Evolutionary conservation across 2,797 vertebrate genomes (phyloP).

Genomic region (Notoglanidium macrostoma): DNA sequence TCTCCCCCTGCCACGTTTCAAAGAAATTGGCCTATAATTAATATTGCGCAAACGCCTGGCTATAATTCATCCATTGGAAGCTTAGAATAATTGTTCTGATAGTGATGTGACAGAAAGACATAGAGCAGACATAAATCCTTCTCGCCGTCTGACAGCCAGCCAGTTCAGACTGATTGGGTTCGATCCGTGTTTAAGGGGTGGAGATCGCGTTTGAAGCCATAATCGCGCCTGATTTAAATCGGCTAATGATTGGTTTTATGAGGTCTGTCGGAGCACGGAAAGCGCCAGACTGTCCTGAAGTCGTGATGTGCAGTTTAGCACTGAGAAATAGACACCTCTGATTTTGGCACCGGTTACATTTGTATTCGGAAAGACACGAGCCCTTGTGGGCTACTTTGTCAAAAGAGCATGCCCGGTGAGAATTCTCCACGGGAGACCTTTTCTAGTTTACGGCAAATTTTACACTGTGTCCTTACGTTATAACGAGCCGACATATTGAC

Average conservation of each 20-base stretch:
- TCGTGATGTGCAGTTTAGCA: background rate
- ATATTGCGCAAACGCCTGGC: constrained; percentile 73
- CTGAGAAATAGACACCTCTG: background rate
- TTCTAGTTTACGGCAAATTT: constrained; percentile 19
- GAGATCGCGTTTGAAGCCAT: background rate
- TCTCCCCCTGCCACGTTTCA: constrained; percentile 71
- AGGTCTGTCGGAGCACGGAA: background rate
- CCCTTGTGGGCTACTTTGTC: background rate
- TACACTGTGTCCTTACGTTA: background rate
- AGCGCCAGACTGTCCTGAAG: too few species aligned
- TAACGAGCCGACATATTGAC: constrained; percentile 34
- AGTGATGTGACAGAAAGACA: constrained; percentile 78
- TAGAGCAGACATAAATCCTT: constrained; percentile 82
- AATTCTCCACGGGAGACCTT: constrained; percentile 26
- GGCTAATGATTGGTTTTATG: background rate
- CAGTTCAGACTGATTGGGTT: constrained; percentile 61
- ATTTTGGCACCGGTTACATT: background rate
- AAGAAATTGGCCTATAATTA: constrained; percentile 69
- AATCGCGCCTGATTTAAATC: background rate
- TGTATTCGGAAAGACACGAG: background rate
- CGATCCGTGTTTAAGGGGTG: constrained; percentile 37
- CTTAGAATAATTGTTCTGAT: constrained; percentile 77
- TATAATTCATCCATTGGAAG: constrained; percentile 75
- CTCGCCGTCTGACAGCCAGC: constrained; percentile 76
- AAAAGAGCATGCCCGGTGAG: constrained; percentile 3